phyloP scores from a whole-genome alignment of 2,113 vertebrate genomes.

The Leptosomus discolor region DNA sequence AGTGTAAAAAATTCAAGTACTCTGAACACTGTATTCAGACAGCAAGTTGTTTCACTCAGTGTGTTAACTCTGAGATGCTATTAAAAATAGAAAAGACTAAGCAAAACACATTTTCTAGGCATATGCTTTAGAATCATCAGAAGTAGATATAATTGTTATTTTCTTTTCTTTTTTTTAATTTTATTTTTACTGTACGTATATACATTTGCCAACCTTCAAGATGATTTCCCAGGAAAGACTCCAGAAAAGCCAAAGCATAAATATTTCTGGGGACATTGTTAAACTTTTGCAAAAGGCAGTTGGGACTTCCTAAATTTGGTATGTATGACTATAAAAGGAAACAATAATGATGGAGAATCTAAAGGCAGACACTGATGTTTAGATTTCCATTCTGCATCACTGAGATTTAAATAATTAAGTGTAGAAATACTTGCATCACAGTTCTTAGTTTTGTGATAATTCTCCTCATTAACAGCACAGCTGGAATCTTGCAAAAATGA shows the following conservation, averaged over 20 bases:
- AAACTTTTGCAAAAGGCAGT: background rate
- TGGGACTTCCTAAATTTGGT: background rate
- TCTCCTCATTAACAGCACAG: background rate
- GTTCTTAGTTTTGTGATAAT: background rate
- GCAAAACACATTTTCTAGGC: background rate
- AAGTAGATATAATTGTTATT: background rate
- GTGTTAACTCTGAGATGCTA: background rate
- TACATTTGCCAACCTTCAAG: background rate
- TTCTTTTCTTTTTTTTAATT: rapidly evolving
- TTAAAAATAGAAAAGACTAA: background rate
- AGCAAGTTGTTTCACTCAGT: background rate
- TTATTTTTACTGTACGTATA: background rate
- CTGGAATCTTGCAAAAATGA: background rate
- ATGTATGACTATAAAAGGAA: background rate
- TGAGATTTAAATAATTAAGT: background rate
- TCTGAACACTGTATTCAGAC: background rate
- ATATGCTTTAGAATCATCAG: background rate
- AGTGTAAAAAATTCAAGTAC: background rate
- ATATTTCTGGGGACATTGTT: background rate
- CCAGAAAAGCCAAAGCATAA: background rate
- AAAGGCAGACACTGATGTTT: background rate
- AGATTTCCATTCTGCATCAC: background rate
- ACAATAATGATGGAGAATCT: background rate
- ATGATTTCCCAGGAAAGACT: background rate
- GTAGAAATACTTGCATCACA: background rate